Base-by-base conservation (phyloP, 2,888 invertebrate genomes). In the Drosophila merina region DNA sequence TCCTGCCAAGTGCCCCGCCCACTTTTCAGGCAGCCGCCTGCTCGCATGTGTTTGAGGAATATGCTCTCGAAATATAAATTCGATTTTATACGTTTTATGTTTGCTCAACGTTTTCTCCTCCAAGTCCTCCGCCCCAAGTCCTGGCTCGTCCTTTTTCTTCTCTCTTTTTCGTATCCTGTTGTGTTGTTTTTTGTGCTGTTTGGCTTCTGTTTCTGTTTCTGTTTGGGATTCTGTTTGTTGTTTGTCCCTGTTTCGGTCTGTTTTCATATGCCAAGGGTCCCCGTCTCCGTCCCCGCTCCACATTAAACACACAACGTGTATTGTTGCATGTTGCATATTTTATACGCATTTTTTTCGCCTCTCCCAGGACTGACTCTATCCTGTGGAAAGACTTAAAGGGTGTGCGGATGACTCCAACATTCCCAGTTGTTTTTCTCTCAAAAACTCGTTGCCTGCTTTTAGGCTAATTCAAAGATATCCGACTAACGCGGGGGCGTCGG, bases 51-150 rank as follows among this genome's bases (percentile, higher is more conserved):
- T 77, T 72, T 74, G 82, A 76, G 78, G 70, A 83, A 83, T 83
- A 80, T 83, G 83, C 83, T 79, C 76, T 76, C 83, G 72, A 83
- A 78, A 83, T 83, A 83, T 86, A 86, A 83, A 83, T 83, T 86
- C 86, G 83, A 86, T 83, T 83, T 78, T 83, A 81, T 82, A 81
- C 82, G 79, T 84, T 84, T 75, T 72, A 78, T 82, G 85, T 85
- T 84, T 82, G 85, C 69, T 57, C 76, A 76, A 74, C 76, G 70
- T 45, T 73, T 59, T 57, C 25, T 52, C 31, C 56, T 40, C 36
- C n/a, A n/a, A n/a, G n/a, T n/a, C 20, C 26, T n/a, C n/a, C 42
- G 33, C 14, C 14, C 14, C 14, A 14, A 20, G 54, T 66, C 51
- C 25, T 31, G 6, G 8, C 2, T 20, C 20, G 20, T 20, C 20